Conservation (phyloP, 2,888 invertebrate genomes). For the Drosophila diplacantha region DNA sequence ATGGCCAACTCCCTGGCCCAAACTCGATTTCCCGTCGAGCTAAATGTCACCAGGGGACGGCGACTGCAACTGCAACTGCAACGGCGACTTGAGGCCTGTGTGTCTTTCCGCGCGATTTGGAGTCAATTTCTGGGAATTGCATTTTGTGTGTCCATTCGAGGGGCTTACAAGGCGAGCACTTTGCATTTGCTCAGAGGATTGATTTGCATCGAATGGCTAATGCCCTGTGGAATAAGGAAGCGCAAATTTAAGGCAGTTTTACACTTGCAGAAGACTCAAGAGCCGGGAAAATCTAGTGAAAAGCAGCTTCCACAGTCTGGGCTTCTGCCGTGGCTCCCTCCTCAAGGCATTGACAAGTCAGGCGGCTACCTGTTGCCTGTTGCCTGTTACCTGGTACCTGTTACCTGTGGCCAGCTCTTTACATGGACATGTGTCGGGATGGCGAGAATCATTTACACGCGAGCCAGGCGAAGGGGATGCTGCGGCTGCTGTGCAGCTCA, state of each 20-base stretch:
- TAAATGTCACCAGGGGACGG: constrained; percentile 58
- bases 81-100: constrained; percentile 12
- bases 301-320: background rate
- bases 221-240: constrained; percentile 21
- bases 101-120: constrained; percentile 45
- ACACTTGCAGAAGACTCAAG: background rate
- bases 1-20: constrained; percentile 19
- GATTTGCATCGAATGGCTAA: constrained; percentile 32
- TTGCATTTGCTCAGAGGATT: constrained; percentile 49
- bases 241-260: constrained; percentile 13
- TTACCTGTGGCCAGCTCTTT: constrained; percentile 23
- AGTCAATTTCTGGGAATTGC: constrained; percentile 72
- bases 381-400: constrained; percentile 34
- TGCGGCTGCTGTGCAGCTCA: constrained; percentile 23
- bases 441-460: constrained; percentile 70
- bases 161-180: constrained; percentile 59
- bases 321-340: constrained; percentile 18
- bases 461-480: constrained; percentile 25
- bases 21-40: constrained; percentile 26
- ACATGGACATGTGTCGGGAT: constrained; percentile 53
- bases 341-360: constrained; percentile 62
- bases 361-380: constrained; percentile 60
- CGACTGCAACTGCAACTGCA: background rate
- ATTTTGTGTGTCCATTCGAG: constrained; percentile 61
- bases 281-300: background rate